Evolutionary conservation across 2,113 vertebrate species (phyloP), one percentile per base, ranked within the genome.

Genomic region (Platysteira castanea): DNA sequence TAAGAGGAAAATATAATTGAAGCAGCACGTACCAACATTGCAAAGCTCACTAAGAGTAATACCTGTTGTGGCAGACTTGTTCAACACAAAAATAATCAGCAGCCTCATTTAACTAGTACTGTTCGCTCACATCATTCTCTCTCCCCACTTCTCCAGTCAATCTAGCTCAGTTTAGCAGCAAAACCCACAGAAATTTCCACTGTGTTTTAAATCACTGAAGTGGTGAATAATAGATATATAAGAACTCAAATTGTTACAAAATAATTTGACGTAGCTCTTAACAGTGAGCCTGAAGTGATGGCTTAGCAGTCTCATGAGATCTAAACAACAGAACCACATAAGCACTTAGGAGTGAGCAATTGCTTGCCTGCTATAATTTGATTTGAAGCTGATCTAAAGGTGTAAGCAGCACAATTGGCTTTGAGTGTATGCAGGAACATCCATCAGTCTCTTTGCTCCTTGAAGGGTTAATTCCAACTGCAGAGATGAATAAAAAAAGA

Each of bases 191-290:
- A 85, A 65, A 84, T 79, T 73, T 92, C 49, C 8, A 2, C 57
- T 42, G 31, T 77, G 60, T 56, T 95, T 96, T 94, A 76, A 95
- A 87, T 79, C 69, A 79, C n/a, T 42, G 21, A 93, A 59, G 67
- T 87, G 41, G n/a, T 91, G 95, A 96, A 96, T 87, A 91, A 83
- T 63, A 83, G 42, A 90, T 70, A 80, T 13, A 61, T 22, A 90
- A 88, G 67, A 91, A 85, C 31, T 84, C 46, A 79, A 47, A 92
- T 78, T 87, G 75, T 81, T 78, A 63, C 39, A 60, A 91, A 96
- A 95, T 91, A 93, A 90, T 96, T 94, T 94, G 70, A 70, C 12
- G 4, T 53, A 89, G 46, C 33, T 95, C 41, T 85, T 91, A 73
- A 49, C 35, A 70, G 61, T 1, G 2, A 91, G 70, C 35, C 74